These are phyloP conservation scores for Mythimna pallens DNA, from an alignment of 2,888 invertebrate species.

Conservation along the genomic window DNA sequence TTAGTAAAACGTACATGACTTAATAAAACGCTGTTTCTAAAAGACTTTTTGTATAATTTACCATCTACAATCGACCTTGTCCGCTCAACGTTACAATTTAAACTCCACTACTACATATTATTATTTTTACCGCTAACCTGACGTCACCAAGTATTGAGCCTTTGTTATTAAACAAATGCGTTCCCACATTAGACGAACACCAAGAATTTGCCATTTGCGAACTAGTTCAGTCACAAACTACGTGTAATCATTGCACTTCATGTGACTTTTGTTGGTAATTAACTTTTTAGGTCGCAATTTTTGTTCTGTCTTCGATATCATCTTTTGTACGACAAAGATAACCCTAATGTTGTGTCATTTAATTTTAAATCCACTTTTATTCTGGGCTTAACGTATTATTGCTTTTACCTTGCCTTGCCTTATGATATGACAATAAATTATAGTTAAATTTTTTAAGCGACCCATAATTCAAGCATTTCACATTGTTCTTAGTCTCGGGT, in stretches of 20 bases:
- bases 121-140: constrained; percentile 69
- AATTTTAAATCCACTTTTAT: constrained; percentile 13
- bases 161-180: constrained; percentile 72
- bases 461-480: neutral
- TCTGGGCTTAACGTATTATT: neutral
- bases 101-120: constrained; percentile 38
- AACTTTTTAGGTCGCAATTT: constrained; percentile 29
- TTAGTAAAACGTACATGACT: neutral
- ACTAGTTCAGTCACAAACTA: constrained; percentile 50
- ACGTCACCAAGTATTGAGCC: constrained; percentile 70
- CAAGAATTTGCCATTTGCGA: constrained; percentile 56
- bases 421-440: neutral
- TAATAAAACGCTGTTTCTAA: constrained; percentile 11
- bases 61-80: constrained; percentile 43
- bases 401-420: too few relatives aligned
- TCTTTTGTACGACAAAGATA: constrained; percentile 48
- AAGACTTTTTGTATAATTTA: constrained; percentile 24
- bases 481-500: constrained; percentile 3
- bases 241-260: constrained; percentile 22
- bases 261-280: constrained; percentile 20
- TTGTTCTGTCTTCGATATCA: constrained; percentile 29
- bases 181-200: constrained; percentile 69
- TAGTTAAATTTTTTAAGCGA: neutral
- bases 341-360: constrained; percentile 38
- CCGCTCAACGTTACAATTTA: constrained; percentile 44